A percentile compares a stretch with the other conserved stretches of the same genome.
phyloP scores from a whole-genome alignment of 2,797 vertebrate species.

The Coluber constrictor region DNA sequence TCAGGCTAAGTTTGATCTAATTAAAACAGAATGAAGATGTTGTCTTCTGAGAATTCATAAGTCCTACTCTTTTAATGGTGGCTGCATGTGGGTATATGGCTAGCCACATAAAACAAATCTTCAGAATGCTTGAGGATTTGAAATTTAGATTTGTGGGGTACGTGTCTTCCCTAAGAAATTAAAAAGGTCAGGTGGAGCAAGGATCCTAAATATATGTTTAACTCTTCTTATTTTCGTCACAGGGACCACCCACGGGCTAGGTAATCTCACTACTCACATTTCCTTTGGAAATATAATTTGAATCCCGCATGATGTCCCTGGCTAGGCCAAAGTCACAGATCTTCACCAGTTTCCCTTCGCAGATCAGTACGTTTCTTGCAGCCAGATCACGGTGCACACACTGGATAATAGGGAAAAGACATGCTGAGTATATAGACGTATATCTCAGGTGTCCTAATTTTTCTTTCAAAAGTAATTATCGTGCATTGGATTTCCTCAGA shows the following conservation, averaged over 20 bases:
- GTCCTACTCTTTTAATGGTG: neutral
- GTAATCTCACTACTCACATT: conserved; percentile 78
- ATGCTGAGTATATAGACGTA: neutral
- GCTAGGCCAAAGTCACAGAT: conserved; percentile 98
- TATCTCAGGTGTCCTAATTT: neutral
- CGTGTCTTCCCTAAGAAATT: neutral
- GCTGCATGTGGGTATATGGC: neutral
- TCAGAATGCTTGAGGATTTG: neutral
- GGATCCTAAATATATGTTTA: neutral
- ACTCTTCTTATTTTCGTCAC: neutral
- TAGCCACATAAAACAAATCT: neutral
- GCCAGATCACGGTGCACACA: conserved; percentile 97
- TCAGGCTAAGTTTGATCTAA: neutral
- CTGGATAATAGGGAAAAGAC: conserved; percentile 60
- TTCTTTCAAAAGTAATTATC: neutral
- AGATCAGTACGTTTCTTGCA: conserved; percentile 95
- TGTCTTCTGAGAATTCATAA: neutral
- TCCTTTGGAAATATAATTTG: conserved; percentile 99
- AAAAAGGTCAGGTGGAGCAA: neutral
- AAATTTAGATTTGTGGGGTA: neutral
- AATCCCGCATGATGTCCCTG: conserved; percentile 96
- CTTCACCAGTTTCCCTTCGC: conserved; percentile 96
- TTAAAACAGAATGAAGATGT: neutral
- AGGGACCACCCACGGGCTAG: rapidly evolving
- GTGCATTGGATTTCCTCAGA: neutral